Evolutionary conservation across 1,140 invertebrate species (phyloP), one percentile per base, ranked within the genome.

Genomic region (Sipha flava): DNA sequence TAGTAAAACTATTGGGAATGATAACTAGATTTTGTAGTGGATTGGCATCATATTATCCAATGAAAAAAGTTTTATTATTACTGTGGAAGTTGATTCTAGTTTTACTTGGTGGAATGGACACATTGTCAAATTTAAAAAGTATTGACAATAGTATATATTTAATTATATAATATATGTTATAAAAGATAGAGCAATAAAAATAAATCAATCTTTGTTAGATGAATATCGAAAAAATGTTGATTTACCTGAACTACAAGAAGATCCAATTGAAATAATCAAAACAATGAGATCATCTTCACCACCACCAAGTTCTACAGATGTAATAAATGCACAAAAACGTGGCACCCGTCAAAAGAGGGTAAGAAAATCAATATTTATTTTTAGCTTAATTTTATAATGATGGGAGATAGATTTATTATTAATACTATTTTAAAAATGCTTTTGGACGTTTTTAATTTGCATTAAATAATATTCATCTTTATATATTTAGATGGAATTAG

Each of bases 1-100:
- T 93, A 16, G 91, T 98, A 3, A 95, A 96, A 84, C 87, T 99
- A 79, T 89, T 98, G 62, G 73, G 92, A 81, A 96, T 98, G 96
- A 94, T 98, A 9, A 97, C 95, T 23, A 90, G 92, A 82, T 96
- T 98, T 85, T 98, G 96, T 86, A 95, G 94, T 84, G 96, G 96
- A 0, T 91, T 92, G 52, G 93, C 95, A 14, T 94, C 96, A 59
- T 95, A 98, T 87, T 98, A 97, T 88, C 97, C 97, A 18, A 98
- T 98, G 90, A 98, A 97, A 85, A 99, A 99, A 88, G 94, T 98
- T 73, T 87, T 99, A 34, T 86, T 99, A n/a, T 86, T 99, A 2
- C 85, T 99, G 16, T 99, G 97, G 97, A 99, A 99, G 88, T 89
- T 96, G 3, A 90, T 98, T 59, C 86, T 99, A 70, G 89, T 97